These are phyloP conservation scores for Dolomedes plantarius DNA, from an alignment of 2,888 invertebrate species.

Conservation along the genomic window DNA sequence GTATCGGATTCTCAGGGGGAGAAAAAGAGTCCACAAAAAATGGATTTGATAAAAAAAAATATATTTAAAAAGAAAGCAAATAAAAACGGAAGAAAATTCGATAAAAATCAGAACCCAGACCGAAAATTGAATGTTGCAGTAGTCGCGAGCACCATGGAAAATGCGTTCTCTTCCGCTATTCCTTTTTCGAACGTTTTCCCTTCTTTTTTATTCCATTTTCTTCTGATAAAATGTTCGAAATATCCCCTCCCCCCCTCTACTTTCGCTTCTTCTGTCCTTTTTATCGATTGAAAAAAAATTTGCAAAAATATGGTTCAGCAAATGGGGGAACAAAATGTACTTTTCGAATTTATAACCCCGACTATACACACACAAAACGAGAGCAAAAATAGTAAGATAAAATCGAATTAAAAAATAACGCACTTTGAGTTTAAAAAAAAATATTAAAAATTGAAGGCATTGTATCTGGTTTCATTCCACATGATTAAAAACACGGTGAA, in stretches of 20 bases:
- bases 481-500: slow-evolving; percentile 8
- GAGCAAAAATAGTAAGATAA: neutral
- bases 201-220: slow-evolving; percentile 12
- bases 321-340: slow-evolving; percentile 22
- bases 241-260: neutral
- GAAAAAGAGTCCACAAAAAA: slow-evolving; percentile 10
- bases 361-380: neutral
- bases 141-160: slow-evolving; percentile 32
- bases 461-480: slow-evolving; percentile 16
- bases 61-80: neutral
- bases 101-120: slow-evolving; percentile 69
- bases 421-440: neutral
- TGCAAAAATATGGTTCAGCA: slow-evolving; percentile 57
- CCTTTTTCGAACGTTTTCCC: slow-evolving; percentile 15
- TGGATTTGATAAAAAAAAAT: neutral
- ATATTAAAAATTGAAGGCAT: neutral
- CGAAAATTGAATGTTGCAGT: slow-evolving; percentile 68
- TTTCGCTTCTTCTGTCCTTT: slow-evolving; percentile 31
- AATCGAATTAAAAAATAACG: neutral
- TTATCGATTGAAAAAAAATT: slow-evolving; percentile 55
- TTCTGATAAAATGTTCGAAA: slow-evolving; percentile 11
- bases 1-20: slow-evolving; percentile 32
- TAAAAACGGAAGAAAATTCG: slow-evolving; percentile 35
- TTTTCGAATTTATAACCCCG: slow-evolving; percentile 8
- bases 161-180: slow-evolving; percentile 47